phyloP scores from a whole-genome alignment of 2,113 vertebrate genomes.

The Aspiorhynchus laticeps region DNA sequence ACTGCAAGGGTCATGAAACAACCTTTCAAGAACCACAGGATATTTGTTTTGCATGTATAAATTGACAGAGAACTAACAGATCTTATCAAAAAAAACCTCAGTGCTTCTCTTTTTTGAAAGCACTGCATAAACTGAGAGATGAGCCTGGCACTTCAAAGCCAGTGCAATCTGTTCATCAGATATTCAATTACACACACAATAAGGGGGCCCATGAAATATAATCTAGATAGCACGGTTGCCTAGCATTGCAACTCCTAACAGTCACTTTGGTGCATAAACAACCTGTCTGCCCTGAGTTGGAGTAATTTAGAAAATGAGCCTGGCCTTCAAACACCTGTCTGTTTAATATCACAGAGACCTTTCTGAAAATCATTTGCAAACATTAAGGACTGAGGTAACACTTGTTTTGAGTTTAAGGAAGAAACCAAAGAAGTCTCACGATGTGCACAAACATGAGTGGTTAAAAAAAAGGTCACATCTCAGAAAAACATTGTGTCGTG shows the following conservation, averaged over 20 bases:
- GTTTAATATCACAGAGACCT: slow-evolving; percentile 37
- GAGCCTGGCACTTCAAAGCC: slow-evolving; percentile 23
- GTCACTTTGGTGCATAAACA: slow-evolving; percentile 46
- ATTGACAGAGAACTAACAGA: background rate
- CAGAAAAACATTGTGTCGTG: background rate
- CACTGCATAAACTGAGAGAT: background rate
- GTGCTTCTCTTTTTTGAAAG: background rate
- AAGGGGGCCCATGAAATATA: slow-evolving; percentile 44
- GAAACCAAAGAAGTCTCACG: background rate
- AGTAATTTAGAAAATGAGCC: slow-evolving; percentile 44
- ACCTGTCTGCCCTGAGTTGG: slow-evolving; percentile 31
- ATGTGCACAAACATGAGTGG: background rate
- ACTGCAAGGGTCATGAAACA: background rate
- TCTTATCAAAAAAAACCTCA: slow-evolving; percentile 31
- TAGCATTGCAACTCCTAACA: slow-evolving; percentile 44
- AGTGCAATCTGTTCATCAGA: slow-evolving; percentile 43
- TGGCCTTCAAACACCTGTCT: slow-evolving; percentile 49
- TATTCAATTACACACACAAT: slow-evolving; percentile 55
- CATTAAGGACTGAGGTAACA: slow-evolving; percentile 1
- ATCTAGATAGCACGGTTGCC: slow-evolving; percentile 55
- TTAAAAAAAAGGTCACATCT: background rate
- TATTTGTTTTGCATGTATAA: background rate
- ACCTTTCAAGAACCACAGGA: background rate
- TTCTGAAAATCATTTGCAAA: slow-evolving; percentile 42
- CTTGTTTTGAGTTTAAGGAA: background rate